phyloP scores from a whole-genome alignment of 2,797 vertebrate species.

The Channallabes apus region DNA sequence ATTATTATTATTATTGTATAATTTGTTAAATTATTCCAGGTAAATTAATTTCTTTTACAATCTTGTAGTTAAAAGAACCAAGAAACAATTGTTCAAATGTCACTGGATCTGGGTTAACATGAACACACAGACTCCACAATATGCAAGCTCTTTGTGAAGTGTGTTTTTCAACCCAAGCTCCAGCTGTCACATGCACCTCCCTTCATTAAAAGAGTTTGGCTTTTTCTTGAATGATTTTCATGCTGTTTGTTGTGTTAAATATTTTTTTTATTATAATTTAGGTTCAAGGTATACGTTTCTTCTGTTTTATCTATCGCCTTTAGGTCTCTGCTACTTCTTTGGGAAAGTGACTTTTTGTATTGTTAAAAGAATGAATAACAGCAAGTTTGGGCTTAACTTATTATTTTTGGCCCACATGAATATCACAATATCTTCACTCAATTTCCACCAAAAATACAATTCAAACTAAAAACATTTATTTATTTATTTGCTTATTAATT shows the following conservation, averaged over 20 bases:
- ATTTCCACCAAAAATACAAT: neutral
- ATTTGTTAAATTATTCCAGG: neutral
- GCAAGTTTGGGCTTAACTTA: neutral
- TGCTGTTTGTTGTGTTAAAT: no score
- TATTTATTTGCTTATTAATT: neutral
- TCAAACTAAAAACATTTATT: neutral
- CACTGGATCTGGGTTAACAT: neutral
- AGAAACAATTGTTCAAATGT: neutral
- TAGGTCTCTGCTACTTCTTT: neutral
- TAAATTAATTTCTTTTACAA: neutral
- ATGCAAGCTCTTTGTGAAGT: neutral
- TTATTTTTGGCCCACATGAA: neutral
- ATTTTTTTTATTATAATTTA: neutral
- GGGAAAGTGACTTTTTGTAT: neutral
- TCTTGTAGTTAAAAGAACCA: neutral
- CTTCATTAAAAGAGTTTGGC: neutral
- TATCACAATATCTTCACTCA: no score
- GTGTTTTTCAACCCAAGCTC: neutral
- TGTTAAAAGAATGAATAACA: neutral
- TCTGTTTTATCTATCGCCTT: neutral
- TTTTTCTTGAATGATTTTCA: neutral
- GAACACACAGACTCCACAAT: neutral
- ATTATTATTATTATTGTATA: no score
- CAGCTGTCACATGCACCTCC: neutral
- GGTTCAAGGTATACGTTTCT: no score